phyloP scores from a whole-genome alignment of 2,113 vertebrate species.

The Erythrocercus mccallii region DNA sequence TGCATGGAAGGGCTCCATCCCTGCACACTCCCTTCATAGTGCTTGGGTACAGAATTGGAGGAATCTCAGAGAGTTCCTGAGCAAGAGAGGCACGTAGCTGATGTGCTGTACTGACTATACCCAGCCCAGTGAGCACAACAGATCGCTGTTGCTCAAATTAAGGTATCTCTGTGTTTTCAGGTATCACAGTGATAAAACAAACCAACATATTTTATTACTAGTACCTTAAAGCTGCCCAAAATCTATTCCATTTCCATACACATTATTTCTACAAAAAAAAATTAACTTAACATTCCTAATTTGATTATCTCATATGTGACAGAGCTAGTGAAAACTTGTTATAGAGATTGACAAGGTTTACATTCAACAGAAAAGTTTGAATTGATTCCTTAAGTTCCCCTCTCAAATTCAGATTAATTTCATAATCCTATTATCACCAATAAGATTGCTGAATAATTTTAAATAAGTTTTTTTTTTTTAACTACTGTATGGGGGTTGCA shows the following conservation, averaged over 20 bases:
- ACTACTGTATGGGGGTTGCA: neutral
- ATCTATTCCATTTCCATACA: neutral
- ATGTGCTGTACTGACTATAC: accelerated
- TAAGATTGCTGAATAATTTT: neutral
- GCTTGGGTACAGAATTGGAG: neutral
- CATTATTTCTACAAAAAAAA: neutral
- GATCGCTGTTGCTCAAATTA: too few relatives aligned
- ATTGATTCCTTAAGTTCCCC: neutral
- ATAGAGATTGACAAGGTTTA: neutral
- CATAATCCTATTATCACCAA: neutral
- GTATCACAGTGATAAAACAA: neutral
- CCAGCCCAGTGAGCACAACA: neutral
- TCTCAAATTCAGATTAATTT: neutral
- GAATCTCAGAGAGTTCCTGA: neutral
- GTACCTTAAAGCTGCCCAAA: neutral
- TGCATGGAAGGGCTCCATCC: neutral
- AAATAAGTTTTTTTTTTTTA: neutral
- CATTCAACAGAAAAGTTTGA: neutral
- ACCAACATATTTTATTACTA: neutral
- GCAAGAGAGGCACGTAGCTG: accelerated
- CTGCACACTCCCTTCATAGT: neutral
- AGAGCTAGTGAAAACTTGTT: neutral
- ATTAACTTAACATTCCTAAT: neutral
- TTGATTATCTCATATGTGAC: neutral
- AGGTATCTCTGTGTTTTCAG: neutral